These are phyloP conservation scores for Sinhomidia bicolor DNA, from an alignment of 2,888 invertebrate species.

Conservation along the genomic window DNA sequence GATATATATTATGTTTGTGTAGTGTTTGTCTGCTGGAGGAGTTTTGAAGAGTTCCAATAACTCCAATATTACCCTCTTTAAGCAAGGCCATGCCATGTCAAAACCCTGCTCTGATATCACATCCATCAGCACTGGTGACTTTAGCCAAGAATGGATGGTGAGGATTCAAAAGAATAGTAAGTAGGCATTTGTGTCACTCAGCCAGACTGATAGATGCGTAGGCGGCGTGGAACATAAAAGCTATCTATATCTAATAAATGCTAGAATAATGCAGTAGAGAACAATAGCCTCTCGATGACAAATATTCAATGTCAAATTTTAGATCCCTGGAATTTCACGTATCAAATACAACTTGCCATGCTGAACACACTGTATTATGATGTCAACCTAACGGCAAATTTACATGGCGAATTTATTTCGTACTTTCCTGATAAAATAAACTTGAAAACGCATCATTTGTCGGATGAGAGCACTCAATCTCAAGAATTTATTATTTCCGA, in stretches of 20 bases:
- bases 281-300: no score
- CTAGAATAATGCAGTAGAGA: no score
- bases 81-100: conserved; percentile 37
- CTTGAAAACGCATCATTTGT: conserved; percentile 19
- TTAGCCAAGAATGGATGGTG: conserved; percentile 55
- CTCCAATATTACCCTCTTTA: conserved; percentile 16
- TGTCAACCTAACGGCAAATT: conserved; percentile 34
- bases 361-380: conserved; percentile 50
- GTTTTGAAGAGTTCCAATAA: background rate
- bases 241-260: background rate
- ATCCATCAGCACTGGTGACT: conserved; percentile 18
- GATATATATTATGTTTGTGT: background rate
- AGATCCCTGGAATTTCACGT: conserved; percentile 28
- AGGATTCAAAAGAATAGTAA: conserved; percentile 44
- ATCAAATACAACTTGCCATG: conserved; percentile 41
- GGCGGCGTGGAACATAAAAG: background rate
- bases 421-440: conserved; percentile 68
- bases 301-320: background rate
- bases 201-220: no score
- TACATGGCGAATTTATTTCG: conserved; percentile 68
- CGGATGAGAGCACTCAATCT: conserved; percentile 20
- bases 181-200: background rate
- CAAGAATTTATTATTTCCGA: conserved; percentile 32
- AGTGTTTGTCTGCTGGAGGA: conserved; percentile 72
- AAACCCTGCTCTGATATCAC: conserved; percentile 38